phyloP scores from a whole-genome alignment of 2,113 vertebrate species.

The Larimichthys polyactis region DNA sequence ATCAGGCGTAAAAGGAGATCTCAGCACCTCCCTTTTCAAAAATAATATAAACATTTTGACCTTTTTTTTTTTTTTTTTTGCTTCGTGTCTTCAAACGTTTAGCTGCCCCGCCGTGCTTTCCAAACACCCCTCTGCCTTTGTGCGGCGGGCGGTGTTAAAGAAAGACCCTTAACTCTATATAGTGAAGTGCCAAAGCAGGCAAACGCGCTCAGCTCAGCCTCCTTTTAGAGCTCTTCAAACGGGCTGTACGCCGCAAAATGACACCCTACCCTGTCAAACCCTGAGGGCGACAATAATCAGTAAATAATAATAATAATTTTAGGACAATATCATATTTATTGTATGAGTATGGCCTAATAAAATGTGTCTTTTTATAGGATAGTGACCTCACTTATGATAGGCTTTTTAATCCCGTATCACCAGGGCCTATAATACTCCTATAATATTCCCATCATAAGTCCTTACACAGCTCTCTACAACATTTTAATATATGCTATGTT shows the following conservation, averaged over 20 bases:
- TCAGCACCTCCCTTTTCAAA: conserved; percentile 88
- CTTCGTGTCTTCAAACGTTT: conserved; percentile 74
- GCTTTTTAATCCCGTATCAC: not conserved
- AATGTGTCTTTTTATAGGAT: not conserved
- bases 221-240: conserved; percentile 50
- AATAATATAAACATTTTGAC: conserved; percentile 85
- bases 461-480: not conserved
- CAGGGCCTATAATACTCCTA: not conserved
- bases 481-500: not conserved
- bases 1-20: conserved; percentile 85
- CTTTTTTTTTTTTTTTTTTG: conserved; percentile 55
- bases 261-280: conserved; percentile 31
- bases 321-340: conserved; percentile 7
- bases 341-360: not conserved
- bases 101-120: conserved; percentile 62
- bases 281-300: not conserved
- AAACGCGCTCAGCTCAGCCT: conserved; percentile 50
- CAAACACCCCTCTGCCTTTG: conserved; percentile 63
- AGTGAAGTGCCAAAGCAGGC: conserved; percentile 49
- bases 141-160: conserved; percentile 47
- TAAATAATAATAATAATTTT: conserved; percentile 10
- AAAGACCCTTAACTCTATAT: conserved; percentile 51
- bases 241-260: conserved; percentile 43
- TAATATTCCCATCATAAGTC: not conserved
- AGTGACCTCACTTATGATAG: not conserved